Evolutionary conservation across 1,140 invertebrate genomes (phyloP).

Genomic region (Trichonephila inaurata): DNA sequence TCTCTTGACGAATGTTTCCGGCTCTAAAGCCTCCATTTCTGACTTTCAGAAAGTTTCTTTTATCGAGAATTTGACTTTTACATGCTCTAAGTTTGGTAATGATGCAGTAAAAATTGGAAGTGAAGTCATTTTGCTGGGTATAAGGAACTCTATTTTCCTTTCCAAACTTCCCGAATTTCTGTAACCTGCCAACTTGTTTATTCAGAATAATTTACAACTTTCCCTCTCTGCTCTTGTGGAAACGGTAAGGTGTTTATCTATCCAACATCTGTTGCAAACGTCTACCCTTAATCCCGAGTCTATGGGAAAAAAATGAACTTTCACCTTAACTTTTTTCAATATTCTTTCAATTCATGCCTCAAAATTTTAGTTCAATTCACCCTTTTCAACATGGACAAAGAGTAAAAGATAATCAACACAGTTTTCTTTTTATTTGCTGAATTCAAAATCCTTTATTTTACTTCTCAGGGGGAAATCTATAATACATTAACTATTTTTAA

Average conservation of each 20-base stretch:
- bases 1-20: conserved; percentile 52
- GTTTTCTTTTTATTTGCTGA: too few relatives aligned
- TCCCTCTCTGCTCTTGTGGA: conserved; percentile 41
- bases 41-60: conserved; percentile 53
- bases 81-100: conserved; percentile 70
- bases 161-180: conserved; percentile 57
- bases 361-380: too few relatives aligned
- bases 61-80: conserved; percentile 73
- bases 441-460: too few relatives aligned
- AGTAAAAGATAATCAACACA: too few relatives aligned
- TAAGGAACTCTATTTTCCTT: conserved; percentile 56
- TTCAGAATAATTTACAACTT: conserved; percentile 74
- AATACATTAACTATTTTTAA: too few relatives aligned
- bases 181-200: conserved; percentile 74
- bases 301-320: conserved; percentile 38
- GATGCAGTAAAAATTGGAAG: conserved; percentile 70
- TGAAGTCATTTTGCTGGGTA: conserved; percentile 40
- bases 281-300: conserved; percentile 49
- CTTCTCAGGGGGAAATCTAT: too few relatives aligned
- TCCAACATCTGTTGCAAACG: conserved; percentile 73
- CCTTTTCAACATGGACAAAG: too few relatives aligned
- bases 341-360: background rate
- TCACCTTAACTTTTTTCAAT: background rate
- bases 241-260: conserved; percentile 74
- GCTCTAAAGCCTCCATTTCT: conserved; percentile 18